A percentile compares a stretch with the other conserved stretches of the same genome.
These are phyloP conservation scores for Eufriesea mexicana DNA, from an alignment of 1,140 invertebrate genomes.

Conservation along the genomic window DNA sequence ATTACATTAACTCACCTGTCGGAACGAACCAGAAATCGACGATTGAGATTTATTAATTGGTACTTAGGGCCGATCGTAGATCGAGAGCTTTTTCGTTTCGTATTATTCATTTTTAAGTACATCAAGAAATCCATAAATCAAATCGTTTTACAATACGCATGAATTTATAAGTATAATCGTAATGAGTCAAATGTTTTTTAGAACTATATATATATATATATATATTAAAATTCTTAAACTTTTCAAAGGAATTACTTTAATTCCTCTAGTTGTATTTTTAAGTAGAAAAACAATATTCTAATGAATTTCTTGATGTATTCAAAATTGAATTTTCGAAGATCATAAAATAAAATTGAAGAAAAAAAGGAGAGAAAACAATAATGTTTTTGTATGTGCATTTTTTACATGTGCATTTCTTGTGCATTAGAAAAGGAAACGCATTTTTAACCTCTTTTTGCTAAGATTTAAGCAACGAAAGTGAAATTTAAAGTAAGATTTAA, in stretches of 20 bases:
- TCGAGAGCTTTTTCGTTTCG: slow-evolving; percentile 23
- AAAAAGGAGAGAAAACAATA: background rate
- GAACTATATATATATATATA: background rate
- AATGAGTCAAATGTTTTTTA: background rate
- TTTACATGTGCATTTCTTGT: slow-evolving; percentile 39
- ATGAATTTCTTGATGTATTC: slow-evolving; percentile 2
- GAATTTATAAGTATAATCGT: background rate
- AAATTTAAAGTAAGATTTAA: background rate
- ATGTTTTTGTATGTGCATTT: slow-evolving; percentile 48
- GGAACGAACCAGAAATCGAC: slow-evolving; percentile 44
- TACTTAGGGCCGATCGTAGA: slow-evolving; percentile 37
- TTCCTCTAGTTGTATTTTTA: slow-evolving; percentile 1
- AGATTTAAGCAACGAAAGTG: background rate
- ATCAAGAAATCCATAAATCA: slow-evolving; percentile 4
- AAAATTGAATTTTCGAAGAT: background rate
- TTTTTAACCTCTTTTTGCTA: slow-evolving; percentile 46
- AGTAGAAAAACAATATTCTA: background rate
- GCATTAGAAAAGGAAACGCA: slow-evolving; percentile 28
- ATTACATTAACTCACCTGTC: background rate
- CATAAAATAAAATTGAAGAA: background rate
- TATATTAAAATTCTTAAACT: background rate
- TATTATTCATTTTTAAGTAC: slow-evolving; percentile 19
- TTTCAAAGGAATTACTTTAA: background rate
- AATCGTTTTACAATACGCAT: background rate
- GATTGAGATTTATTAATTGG: slow-evolving; percentile 36